Percentiles rank a stretch among this genome's conserved stretches.
phyloP scores from a whole-genome alignment of 2,113 vertebrate genomes.

The Oncorhynchus mykiss region DNA sequence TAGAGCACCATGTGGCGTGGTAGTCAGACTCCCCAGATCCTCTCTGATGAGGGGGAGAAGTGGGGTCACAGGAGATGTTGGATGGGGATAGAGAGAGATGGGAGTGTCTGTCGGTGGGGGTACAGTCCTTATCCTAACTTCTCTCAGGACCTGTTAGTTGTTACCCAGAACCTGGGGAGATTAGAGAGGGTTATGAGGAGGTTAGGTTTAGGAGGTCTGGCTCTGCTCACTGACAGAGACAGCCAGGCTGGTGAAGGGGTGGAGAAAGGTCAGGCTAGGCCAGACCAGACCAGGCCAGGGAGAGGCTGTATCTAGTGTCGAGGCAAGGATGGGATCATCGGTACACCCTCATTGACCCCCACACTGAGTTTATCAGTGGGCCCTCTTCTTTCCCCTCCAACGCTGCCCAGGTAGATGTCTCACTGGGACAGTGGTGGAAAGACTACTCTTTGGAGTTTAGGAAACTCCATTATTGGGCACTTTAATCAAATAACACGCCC shows the following conservation, averaged over 20 bases:
- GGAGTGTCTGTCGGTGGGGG: not conserved
- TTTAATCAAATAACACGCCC: too few relatives aligned
- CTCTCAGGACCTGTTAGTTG: slow-evolving; percentile 54
- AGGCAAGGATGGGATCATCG: not conserved
- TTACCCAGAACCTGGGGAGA: slow-evolving; percentile 55
- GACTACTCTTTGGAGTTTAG: too few relatives aligned
- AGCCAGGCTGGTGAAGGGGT: slow-evolving; percentile 12
- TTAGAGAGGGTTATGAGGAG: slow-evolving; percentile 34
- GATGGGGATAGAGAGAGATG: not conserved
- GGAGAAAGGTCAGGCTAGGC: slow-evolving; percentile 22
- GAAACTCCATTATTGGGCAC: too few relatives aligned
- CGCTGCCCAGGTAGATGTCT: too few relatives aligned
- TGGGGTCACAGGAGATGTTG: not conserved
- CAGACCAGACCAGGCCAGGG: not conserved
- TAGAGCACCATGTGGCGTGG: too few relatives aligned
- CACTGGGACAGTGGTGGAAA: too few relatives aligned
- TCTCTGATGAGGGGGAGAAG: not conserved
- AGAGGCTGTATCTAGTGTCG: too few relatives aligned
- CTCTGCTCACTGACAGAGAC: slow-evolving; percentile 29
- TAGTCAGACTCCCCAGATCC: too few relatives aligned
- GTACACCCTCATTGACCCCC: not conserved
- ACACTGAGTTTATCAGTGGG: slow-evolving; percentile 8
- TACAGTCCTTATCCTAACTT: slow-evolving; percentile 58
- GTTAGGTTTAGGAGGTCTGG: slow-evolving; percentile 33
- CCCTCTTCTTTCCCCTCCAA: not conserved